Percentiles rank a stretch among this genome's conserved stretches.
phyloP scores from a whole-genome alignment of 2,888 invertebrate species.

The Tupiocoris notatus region DNA sequence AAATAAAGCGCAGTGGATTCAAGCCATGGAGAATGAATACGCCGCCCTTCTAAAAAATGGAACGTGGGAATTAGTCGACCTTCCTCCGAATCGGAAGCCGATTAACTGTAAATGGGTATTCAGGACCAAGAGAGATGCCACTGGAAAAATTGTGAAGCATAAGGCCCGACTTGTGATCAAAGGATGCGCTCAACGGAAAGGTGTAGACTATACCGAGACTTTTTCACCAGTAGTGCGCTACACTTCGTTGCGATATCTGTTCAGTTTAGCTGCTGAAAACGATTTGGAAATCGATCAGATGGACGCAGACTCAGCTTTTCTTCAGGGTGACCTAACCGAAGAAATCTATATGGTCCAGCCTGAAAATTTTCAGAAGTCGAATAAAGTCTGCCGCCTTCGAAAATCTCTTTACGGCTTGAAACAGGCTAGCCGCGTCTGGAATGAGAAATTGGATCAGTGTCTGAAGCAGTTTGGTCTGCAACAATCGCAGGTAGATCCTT shows the following conservation, averaged over 20 bases:
- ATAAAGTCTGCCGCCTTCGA: not conserved
- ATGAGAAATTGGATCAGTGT: not conserved
- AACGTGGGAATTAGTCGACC: not conserved
- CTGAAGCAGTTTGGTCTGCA: no score
- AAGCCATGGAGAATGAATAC: not conserved
- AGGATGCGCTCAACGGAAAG: not conserved
- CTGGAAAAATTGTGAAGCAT: not conserved
- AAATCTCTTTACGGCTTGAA: not conserved
- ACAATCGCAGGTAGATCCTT: no score
- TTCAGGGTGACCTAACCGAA: not conserved
- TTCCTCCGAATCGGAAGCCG: not conserved
- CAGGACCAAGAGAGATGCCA: not conserved
- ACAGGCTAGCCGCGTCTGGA: not conserved
- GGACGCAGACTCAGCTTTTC: not conserved
- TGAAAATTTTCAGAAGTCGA: not conserved
- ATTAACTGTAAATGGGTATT: not conserved
- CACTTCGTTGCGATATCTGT: not conserved
- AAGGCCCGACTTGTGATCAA: not conserved
- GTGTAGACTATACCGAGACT: not conserved
- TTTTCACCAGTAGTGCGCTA: not conserved
- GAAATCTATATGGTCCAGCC: not conserved
- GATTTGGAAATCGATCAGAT: not conserved
- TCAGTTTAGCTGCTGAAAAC: not conserved
- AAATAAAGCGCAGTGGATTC: not conserved
- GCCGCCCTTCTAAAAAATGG: not conserved